phyloP scores from a whole-genome alignment of 1,140 invertebrate species.

The Pseudomyrmex gracilis region DNA sequence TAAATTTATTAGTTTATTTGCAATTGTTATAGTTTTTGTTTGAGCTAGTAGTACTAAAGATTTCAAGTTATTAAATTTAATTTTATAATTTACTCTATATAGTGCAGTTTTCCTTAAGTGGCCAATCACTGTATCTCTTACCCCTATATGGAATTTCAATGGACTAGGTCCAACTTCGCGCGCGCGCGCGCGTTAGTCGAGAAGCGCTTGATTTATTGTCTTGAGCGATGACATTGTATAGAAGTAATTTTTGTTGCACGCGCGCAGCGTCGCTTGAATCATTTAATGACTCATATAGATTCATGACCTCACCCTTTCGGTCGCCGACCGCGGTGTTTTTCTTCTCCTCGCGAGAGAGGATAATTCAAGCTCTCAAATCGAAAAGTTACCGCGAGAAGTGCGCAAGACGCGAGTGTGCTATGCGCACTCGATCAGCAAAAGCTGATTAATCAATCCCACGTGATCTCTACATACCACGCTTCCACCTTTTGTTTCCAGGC shows the following conservation, averaged over 20 bases:
- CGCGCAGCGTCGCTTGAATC: not conserved
- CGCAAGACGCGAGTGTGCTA: not conserved
- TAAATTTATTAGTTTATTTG: no score
- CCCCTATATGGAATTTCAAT: no score
- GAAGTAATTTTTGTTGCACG: not conserved
- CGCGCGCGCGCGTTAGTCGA: no score
- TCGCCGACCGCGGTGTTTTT: not conserved
- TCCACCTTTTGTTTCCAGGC: constrained; percentile 75
- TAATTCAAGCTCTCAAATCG: not conserved
- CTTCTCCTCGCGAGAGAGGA: not conserved
- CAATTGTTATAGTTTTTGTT: no score
- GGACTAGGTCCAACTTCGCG: no score
- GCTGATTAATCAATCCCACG: constrained; percentile 5
- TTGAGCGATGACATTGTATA: not conserved
- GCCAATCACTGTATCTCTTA: no score
- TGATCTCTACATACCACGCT: not conserved
- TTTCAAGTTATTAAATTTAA: no score
- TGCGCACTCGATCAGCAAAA: not conserved
- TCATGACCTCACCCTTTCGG: constrained; percentile 6
- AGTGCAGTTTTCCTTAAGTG: no score
- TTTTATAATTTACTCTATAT: no score
- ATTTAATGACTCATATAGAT: constrained; percentile 10
- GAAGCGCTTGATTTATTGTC: not conserved
- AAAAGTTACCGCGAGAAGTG: constrained; percentile 7
- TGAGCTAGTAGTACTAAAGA: no score